Evolutionary conservation across 2,797 vertebrate species (phyloP), one percentile per base, ranked within the genome.

Genomic region (Tinamus major): DNA sequence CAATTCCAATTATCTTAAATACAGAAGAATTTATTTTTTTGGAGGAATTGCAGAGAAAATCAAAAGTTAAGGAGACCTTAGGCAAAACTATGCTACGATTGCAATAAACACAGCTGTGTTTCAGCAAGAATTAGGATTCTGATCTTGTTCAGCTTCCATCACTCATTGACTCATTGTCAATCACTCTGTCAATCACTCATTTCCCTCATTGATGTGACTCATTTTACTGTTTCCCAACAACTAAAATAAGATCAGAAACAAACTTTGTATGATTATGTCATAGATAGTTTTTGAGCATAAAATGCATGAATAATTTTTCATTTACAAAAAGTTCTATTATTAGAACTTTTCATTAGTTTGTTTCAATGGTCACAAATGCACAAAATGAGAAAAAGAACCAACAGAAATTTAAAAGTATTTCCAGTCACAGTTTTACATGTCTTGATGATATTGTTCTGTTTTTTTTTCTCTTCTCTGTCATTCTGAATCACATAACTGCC

Each of bases 1-100:
- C 71, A 70, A 75, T 90, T 89, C 31, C 48, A 83, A 94, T 92
- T 87, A 92, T n/a, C 49, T 85, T 87, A 83, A 91, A 80, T 46
- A 68, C 5, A 61, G 26, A 13, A 81, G 27, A 81, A 69, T 76
- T 83, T 89, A 51, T 90, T 95, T 94, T 94, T 67, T 48, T 62
- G 56, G 23, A n/a, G 24, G 37, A 88, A 93, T 27, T 29, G 4
- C 27, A 69, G 31, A 85, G 44, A 64, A 86, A 92, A 58, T 75
- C 2, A 31, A 70, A 78, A 79, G 24, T 59, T 71, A 64, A 90
- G n/a, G 12, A 78, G 65, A 70, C 53, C 68, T 78, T 62, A 83
- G 82, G 46, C 4, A 46, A 58, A 80, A 42, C 18, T 44, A 14
- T 63, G 51, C 13, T 68, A 53, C 59, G 81, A 68, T 37, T 70